A percentile compares a stretch with the other conserved stretches of the same genome.
Conservation (phyloP, 2,797 vertebrate genomes). For the Hydrolagus colliei region DNA sequence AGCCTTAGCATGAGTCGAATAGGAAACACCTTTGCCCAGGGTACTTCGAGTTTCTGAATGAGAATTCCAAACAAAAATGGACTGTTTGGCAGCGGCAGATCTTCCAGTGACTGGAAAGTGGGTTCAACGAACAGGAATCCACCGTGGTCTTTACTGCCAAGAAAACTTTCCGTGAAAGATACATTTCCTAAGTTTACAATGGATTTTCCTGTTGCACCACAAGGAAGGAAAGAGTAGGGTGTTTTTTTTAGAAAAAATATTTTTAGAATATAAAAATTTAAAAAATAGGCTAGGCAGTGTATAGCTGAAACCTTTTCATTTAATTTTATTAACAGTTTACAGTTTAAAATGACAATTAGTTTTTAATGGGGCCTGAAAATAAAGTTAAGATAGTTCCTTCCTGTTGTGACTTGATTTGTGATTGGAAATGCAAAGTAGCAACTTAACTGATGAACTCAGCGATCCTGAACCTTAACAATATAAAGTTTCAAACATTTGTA, state of each 20-base stretch:
- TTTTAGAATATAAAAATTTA: neutral
- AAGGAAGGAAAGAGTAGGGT: conserved; percentile 28
- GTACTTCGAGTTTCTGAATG: conserved; percentile 85
- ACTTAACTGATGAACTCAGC: too few species aligned
- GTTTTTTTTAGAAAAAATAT: neutral
- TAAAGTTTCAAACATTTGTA: too few species aligned
- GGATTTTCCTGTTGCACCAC: conserved; percentile 65
- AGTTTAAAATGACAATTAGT: too few species aligned
- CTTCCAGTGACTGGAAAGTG: conserved; percentile 72
- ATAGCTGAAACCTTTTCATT: too few species aligned
- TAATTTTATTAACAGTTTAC: too few species aligned
- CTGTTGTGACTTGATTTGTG: too few species aligned
- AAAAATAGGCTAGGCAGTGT: neutral
- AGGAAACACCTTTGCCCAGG: conserved; percentile 92
- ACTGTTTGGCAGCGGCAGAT: conserved; percentile 61
- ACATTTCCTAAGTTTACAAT: conserved; percentile 78
- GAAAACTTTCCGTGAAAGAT: conserved; percentile 79
- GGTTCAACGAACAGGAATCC: conserved; percentile 83
- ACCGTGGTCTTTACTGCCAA: conserved; percentile 78
- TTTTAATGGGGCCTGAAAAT: too few species aligned
- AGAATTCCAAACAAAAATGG: conserved; percentile 82
- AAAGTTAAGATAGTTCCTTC: too few species aligned
- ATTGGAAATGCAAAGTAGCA: too few species aligned
- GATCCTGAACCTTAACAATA: too few species aligned
- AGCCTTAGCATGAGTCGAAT: conserved; percentile 80